Evolutionary conservation across 2,113 vertebrate species (phyloP).

Genomic region (Corydoras sp.): DNA sequence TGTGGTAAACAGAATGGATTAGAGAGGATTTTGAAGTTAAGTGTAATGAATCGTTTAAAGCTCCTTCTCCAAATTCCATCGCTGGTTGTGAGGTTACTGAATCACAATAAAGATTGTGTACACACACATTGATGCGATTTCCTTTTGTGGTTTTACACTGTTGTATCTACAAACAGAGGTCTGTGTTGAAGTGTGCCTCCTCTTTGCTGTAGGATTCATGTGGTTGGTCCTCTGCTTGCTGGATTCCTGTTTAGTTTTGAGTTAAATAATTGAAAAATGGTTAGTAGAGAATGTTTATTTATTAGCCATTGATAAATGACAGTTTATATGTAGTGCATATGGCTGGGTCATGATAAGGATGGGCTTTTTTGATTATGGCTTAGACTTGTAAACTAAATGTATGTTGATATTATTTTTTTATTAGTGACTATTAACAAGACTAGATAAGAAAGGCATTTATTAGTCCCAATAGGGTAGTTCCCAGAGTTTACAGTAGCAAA

Average conservation of each 20-base stretch:
- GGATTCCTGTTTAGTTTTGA: conserved; percentile 2
- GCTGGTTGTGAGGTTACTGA: conserved; percentile 13
- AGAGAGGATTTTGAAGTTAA: not conserved
- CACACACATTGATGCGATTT: conserved; percentile 23
- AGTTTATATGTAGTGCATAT: not conserved
- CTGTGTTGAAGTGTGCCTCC: conserved; percentile 5
- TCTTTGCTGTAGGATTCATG: conserved; percentile 5
- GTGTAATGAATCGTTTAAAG: conserved; percentile 17
- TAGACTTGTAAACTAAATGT: too few relatives aligned
- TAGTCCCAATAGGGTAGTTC: too few relatives aligned
- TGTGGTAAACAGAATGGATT: not conserved
- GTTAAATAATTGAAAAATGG: not conserved
- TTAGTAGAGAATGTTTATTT: not conserved
- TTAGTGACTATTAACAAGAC: too few relatives aligned
- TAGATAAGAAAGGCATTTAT: too few relatives aligned
- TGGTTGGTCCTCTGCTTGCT: conserved; percentile 13
- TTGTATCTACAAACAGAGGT: conserved; percentile 25
- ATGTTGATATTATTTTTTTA: too few relatives aligned
- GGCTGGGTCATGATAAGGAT: not conserved
- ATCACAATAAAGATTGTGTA: conserved; percentile 34
- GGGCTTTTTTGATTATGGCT: not conserved
- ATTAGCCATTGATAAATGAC: not conserved
- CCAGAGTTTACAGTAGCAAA: too few relatives aligned
- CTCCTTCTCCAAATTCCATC: conserved; percentile 26
- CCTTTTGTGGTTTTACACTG: conserved; percentile 35